These are phyloP conservation scores for Eumeta japonica DNA, from an alignment of 1,140 invertebrate species.

Conservation along the genomic window DNA sequence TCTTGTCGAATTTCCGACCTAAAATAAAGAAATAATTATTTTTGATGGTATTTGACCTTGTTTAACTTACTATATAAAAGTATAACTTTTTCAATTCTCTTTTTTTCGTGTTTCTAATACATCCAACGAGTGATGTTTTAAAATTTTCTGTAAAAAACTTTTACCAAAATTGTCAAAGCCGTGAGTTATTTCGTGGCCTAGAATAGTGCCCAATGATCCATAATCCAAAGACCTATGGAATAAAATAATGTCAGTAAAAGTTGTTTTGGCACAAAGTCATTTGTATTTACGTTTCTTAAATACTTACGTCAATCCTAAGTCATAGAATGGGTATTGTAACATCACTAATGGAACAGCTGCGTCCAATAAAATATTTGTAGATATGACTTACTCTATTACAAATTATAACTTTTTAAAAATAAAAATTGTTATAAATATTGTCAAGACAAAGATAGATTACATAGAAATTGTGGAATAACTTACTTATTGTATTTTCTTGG, in stretches of 20 bases:
- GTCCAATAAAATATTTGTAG: constrained; percentile 31
- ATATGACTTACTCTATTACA: too few relatives aligned
- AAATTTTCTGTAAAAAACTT: constrained; percentile 4
- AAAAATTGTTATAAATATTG: neutral
- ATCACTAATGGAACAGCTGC: constrained; percentile 74
- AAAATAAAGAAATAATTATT: constrained; percentile 10
- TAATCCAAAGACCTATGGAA: constrained; percentile 74
- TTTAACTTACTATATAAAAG: too few relatives aligned
- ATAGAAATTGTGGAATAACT: constrained; percentile 26
- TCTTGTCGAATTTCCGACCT: constrained; percentile 72
- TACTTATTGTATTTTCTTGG: constrained; percentile 75
- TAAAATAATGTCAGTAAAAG: constrained; percentile 8
- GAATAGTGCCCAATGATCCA: constrained; percentile 75
- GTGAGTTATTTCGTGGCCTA: constrained; percentile 85
- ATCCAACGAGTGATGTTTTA: too few relatives aligned
- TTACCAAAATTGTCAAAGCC: constrained; percentile 78
- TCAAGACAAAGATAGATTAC: neutral
- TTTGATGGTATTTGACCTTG: too few relatives aligned
- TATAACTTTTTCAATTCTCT: too few relatives aligned
- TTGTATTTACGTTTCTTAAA: constrained; percentile 1
- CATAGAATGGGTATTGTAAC: constrained; percentile 71
- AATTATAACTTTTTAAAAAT: too few relatives aligned
- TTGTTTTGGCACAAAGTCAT: too few relatives aligned
- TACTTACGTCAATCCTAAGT: constrained; percentile 66
- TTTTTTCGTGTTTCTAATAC: too few relatives aligned